These are phyloP conservation scores for Meliscaeva auricollis DNA, from an alignment of 2,888 invertebrate genomes.

Conservation along the genomic window DNA sequence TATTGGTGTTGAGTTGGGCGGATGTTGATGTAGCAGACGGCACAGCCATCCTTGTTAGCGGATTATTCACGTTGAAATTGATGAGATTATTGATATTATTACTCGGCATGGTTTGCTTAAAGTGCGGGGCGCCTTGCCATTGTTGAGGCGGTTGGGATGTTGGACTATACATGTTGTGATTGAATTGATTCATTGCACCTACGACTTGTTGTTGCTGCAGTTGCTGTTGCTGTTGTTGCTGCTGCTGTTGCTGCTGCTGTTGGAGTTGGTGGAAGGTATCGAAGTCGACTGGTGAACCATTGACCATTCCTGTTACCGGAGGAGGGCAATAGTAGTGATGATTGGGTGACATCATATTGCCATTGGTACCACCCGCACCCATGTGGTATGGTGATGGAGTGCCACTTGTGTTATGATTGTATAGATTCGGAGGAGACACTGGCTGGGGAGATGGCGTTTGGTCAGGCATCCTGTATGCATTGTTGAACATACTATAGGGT, in stretches of 20 bases:
- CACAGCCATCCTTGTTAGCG: slow-evolving; percentile 60
- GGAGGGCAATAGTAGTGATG: slow-evolving; percentile 63
- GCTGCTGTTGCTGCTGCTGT: slow-evolving; percentile 38
- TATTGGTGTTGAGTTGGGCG: slow-evolving; percentile 77
- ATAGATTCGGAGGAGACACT: slow-evolving; percentile 81
- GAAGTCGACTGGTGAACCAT: slow-evolving; percentile 57
- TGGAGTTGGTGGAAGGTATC: slow-evolving; percentile 62
- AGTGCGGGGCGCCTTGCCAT: slow-evolving; percentile 57
- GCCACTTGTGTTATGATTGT: slow-evolving; percentile 79
- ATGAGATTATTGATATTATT: slow-evolving; percentile 72
- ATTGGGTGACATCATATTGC: slow-evolving; percentile 77
- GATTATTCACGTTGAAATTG: slow-evolving; percentile 72
- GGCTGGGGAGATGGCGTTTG: slow-evolving; percentile 83
- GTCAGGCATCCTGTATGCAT: slow-evolving; percentile 79
- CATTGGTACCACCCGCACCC: slow-evolving; percentile 77
- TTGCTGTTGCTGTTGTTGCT: slow-evolving; percentile 74
- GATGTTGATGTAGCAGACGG: slow-evolving; percentile 49
- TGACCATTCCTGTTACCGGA: slow-evolving; percentile 55
- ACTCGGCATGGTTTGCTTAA: slow-evolving; percentile 71
- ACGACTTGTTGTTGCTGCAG: slow-evolving; percentile 75
- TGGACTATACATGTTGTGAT: slow-evolving; percentile 63
- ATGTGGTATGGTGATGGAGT: slow-evolving; percentile 82
- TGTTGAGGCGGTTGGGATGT: slow-evolving; percentile 72
- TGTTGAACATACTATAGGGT: slow-evolving; percentile 80
- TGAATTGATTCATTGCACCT: slow-evolving; percentile 60